Percentiles rank a stretch among this genome's conserved stretches.
These are phyloP conservation scores for Amyelois transitella DNA, from an alignment of 1,140 invertebrate species.

Conservation along the genomic window DNA sequence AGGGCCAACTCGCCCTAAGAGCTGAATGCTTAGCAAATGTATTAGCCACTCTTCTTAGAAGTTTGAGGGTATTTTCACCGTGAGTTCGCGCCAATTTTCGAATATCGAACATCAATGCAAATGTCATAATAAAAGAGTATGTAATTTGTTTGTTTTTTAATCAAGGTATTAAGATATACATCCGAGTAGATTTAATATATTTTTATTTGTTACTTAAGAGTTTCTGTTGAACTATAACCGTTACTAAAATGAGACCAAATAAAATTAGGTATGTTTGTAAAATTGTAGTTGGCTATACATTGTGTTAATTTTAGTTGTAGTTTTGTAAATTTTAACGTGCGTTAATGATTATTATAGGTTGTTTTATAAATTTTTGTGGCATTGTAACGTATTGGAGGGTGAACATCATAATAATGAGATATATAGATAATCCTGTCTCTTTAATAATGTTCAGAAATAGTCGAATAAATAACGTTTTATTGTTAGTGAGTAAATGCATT, in stretches of 20 bases:
- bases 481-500: not conserved
- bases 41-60: slow-evolving; percentile 85
- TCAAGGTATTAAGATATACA: slow-evolving; percentile 15
- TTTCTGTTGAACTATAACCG: slow-evolving; percentile 43
- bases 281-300: slow-evolving; percentile 49
- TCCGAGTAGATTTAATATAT: slow-evolving; percentile 14
- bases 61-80: slow-evolving; percentile 86
- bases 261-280: slow-evolving; percentile 65
- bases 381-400: not conserved
- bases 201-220: slow-evolving; percentile 25
- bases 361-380: slow-evolving; percentile 11
- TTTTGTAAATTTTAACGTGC: slow-evolving; percentile 63
- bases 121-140: slow-evolving; percentile 8
- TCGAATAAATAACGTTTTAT: not conserved
- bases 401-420: not conserved
- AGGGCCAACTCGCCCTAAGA: slow-evolving; percentile 80
- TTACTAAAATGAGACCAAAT: slow-evolving; percentile 73
- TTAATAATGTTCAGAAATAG: not conserved
- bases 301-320: slow-evolving; percentile 60
- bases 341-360: slow-evolving; percentile 36
- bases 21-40: slow-evolving; percentile 88
- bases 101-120: not conserved
- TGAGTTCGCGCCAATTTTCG: slow-evolving; percentile 37
- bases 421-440: not conserved
- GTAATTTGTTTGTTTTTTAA: slow-evolving; percentile 9